phyloP scores from a whole-genome alignment of 2,113 vertebrate genomes.

The Felis catus region F.catus_Fca126_mat1.0 CM031429.1:33629001-33629500 shows the following conservation, averaged over 20 bases:
- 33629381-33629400: neutral
- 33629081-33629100: neutral
- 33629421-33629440: neutral
- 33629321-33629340: neutral
- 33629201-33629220: neutral
- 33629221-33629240: neutral
- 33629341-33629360: neutral
- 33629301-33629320: neutral
- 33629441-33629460: neutral
- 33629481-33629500: neutral
- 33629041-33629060: neutral
- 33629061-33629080: neutral
- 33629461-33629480: neutral
- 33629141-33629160: neutral
- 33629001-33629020: neutral
- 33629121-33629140: neutral
- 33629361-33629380: neutral
- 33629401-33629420: neutral
- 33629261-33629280: neutral
- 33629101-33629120: neutral
- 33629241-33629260: neutral
- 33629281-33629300: neutral
- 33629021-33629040: neutral
- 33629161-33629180: neutral
- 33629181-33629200: neutral